Percentiles rank a stretch among this genome's conserved stretches.
Evolutionary conservation across 2,113 vertebrate genomes (phyloP).

Genomic region (Lepisosteus oculatus): DNA sequence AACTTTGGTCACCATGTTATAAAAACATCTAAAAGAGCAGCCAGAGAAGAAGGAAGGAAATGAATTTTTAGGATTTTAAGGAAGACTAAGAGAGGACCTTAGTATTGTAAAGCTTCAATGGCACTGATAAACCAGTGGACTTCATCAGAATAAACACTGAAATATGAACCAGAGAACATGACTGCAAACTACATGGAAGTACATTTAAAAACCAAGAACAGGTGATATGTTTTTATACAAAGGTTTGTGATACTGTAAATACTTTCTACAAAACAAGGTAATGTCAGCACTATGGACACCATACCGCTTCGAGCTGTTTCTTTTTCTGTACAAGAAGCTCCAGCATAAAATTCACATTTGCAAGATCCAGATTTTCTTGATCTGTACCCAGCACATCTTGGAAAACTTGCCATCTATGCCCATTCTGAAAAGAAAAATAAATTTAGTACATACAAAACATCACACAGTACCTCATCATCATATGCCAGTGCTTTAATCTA

Average conservation of each 20-base stretch:
- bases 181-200: too few relatives aligned
- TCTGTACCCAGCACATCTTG: slow-evolving; percentile 90
- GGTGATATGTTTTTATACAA: background rate
- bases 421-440: slow-evolving; percentile 71
- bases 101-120: too few relatives aligned
- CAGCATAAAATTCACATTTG: slow-evolving; percentile 96
- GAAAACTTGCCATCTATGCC: slow-evolving; percentile 93
- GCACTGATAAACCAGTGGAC: too few relatives aligned
- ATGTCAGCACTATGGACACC: slow-evolving; percentile 30
- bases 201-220: too few relatives aligned
- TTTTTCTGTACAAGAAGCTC: slow-evolving; percentile 96
- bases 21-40: too few relatives aligned
- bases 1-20: too few relatives aligned
- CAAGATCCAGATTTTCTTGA: slow-evolving; percentile 94
- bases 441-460: background rate
- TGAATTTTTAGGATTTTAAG: too few relatives aligned
- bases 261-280: background rate
- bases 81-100: too few relatives aligned
- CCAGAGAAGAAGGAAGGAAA: too few relatives aligned
- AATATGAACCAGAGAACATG: too few relatives aligned
- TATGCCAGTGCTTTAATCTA: too few relatives aligned
- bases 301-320: slow-evolving; percentile 93
- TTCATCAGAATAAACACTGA: too few relatives aligned
- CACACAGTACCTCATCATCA: background rate
- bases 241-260: background rate